Evolutionary conservation across 1,140 invertebrate species (phyloP).

Genomic region (Piezodorus guildinii): DNA sequence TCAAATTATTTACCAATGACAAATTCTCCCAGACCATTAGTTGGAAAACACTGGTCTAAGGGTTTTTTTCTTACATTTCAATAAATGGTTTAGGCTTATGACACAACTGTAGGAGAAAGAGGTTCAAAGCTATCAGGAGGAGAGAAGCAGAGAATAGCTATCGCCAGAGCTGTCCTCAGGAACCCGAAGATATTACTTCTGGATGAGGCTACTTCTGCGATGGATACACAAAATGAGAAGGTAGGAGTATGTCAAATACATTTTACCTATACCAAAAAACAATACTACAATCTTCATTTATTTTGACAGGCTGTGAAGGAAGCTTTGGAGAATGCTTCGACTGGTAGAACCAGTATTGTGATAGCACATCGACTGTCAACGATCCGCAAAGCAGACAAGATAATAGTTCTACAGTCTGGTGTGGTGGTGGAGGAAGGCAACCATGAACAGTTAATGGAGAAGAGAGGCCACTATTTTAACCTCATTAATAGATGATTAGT

Average conservation of each 20-base stretch:
- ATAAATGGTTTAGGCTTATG: slow-evolving; percentile 48
- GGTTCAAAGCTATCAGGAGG: slow-evolving; percentile 66
- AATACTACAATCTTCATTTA: not conserved
- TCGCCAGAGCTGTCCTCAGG: slow-evolving; percentile 63
- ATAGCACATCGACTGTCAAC: not conserved
- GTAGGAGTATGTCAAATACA: slow-evolving; percentile 23
- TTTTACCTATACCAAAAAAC: too few relatives aligned
- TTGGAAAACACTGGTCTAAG: too few relatives aligned
- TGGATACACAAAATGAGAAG: slow-evolving; percentile 43
- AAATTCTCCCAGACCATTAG: too few relatives aligned
- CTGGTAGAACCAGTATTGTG: not conserved
- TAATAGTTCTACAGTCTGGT: not conserved
- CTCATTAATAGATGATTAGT: not conserved
- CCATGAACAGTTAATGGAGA: not conserved
- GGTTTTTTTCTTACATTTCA: too few relatives aligned
- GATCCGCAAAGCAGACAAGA: not conserved
- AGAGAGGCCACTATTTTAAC: not conserved
- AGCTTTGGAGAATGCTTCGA: not conserved
- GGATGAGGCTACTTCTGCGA: slow-evolving; percentile 64
- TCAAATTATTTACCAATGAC: too few relatives aligned
- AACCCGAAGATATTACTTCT: slow-evolving; percentile 58
- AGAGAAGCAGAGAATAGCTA: slow-evolving; percentile 73
- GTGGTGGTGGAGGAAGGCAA: not conserved
- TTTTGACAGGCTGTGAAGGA: not conserved
- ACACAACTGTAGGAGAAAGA: slow-evolving; percentile 55